Conservation (phyloP, 2,113 vertebrate genomes). For the Epinephelus lanceolatus region DNA sequence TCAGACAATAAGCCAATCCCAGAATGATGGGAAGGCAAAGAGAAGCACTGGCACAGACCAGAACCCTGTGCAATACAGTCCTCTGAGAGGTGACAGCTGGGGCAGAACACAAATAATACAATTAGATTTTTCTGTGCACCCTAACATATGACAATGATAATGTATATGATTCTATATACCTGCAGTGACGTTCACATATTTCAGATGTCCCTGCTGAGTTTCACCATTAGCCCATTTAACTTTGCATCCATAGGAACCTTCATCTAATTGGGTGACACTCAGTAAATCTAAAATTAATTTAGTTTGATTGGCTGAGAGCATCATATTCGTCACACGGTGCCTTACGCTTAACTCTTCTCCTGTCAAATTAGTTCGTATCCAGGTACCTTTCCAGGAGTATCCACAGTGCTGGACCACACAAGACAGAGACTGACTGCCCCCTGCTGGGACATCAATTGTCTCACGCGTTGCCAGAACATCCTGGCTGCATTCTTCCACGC, state of each 20-base stretch:
- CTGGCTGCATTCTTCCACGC: slow-evolving; percentile 41
- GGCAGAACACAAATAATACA: not conserved
- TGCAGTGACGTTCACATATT: slow-evolving; percentile 72
- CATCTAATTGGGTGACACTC: slow-evolving; percentile 54
- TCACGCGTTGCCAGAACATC: slow-evolving; percentile 39
- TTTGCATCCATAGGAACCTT: slow-evolving; percentile 66
- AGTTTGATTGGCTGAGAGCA: slow-evolving; percentile 27
- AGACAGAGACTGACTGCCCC: slow-evolving; percentile 59
- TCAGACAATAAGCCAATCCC: slow-evolving; percentile 62
- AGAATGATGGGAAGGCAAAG: slow-evolving; percentile 71
- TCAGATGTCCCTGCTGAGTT: slow-evolving; percentile 60
- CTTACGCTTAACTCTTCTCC: not conserved
- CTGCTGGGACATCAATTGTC: slow-evolving; percentile 22
- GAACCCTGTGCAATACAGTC: slow-evolving; percentile 51
- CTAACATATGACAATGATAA: not conserved
- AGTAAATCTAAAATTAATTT: slow-evolving; percentile 49
- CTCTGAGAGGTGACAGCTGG: slow-evolving; percentile 50
- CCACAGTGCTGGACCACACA: slow-evolving; percentile 79
- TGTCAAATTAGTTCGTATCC: slow-evolving; percentile 47
- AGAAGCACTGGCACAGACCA: slow-evolving; percentile 55
- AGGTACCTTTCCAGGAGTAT: slow-evolving; percentile 58
- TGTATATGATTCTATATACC: slow-evolving; percentile 44
- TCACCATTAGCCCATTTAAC: slow-evolving; percentile 21
- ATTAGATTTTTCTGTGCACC: not conserved
- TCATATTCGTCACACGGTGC: slow-evolving; percentile 14